Evolutionary conservation across 2,113 vertebrate species (phyloP).

Genomic region (Cololabis saira): DNA sequence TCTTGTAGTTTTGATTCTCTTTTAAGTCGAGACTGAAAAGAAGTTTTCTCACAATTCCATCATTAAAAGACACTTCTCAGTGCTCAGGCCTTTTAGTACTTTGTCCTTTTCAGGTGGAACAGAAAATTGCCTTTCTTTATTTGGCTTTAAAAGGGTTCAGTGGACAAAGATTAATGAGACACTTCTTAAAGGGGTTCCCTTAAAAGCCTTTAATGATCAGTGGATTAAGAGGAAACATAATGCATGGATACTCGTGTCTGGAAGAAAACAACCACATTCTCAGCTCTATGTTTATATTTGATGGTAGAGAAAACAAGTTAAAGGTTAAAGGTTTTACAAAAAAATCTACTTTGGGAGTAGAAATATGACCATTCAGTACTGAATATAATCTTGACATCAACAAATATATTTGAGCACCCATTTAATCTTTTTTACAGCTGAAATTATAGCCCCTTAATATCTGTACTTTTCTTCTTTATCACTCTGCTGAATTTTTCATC

Average conservation of each 20-base stretch:
- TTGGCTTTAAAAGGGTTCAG: constrained; percentile 14
- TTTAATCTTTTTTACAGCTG: too few species aligned
- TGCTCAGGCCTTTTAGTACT: constrained; percentile 37
- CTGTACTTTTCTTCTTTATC: too few species aligned
- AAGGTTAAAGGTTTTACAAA: too few species aligned
- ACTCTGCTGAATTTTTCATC: too few species aligned
- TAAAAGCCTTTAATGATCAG: constrained; percentile 28
- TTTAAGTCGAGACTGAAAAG: constrained; percentile 10
- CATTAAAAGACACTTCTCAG: background rate
- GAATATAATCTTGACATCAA: too few species aligned
- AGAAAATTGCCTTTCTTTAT: constrained; percentile 8
- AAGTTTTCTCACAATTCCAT: constrained; percentile 15
- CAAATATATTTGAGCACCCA: too few species aligned
- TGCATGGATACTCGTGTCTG: background rate
- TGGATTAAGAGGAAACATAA: constrained; percentile 15
- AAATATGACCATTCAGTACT: too few species aligned
- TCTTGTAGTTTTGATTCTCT: background rate
- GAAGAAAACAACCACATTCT: too few species aligned
- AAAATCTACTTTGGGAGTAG: too few species aligned
- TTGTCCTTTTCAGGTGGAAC: background rate
- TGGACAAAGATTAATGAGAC: constrained; percentile 29
- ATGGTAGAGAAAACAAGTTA: too few species aligned
- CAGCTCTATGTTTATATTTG: too few species aligned
- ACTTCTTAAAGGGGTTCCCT: background rate
- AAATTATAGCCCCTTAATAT: too few species aligned